Conservation (phyloP, 2,888 invertebrate species). For the Stenoptilia bipunctidactyla region DNA sequence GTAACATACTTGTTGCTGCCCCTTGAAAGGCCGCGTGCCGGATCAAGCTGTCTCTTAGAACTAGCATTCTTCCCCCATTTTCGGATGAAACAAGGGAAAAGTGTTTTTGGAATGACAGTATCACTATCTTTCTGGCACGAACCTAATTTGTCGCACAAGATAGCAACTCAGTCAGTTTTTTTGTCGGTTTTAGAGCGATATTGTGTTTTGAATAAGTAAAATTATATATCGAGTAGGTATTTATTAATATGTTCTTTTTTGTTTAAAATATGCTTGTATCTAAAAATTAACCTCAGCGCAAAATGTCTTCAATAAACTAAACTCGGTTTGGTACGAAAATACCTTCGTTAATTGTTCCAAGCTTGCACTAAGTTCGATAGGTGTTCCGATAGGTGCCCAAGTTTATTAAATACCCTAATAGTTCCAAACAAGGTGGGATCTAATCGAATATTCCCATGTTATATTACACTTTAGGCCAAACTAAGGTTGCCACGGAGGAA, state of each 20-base stretch:
- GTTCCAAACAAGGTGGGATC: not conserved
- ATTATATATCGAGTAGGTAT: too few relatives aligned
- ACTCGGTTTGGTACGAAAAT: too few relatives aligned
- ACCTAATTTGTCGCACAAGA: slow-evolving; percentile 54
- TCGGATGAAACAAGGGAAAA: slow-evolving; percentile 49
- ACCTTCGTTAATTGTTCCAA: too few relatives aligned
- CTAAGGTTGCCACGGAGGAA: too few relatives aligned
- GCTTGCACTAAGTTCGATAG: slow-evolving; percentile 2
- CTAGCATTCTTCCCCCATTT: slow-evolving; percentile 51
- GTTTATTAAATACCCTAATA: not conserved
- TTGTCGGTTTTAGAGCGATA: not conserved
- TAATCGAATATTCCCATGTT: not conserved
- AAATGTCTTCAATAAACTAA: too few relatives aligned
- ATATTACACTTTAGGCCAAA: not conserved
- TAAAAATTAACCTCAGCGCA: too few relatives aligned
- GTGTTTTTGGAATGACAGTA: slow-evolving; percentile 51
- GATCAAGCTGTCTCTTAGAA: slow-evolving; percentile 62
- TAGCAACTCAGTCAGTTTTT: slow-evolving; percentile 32
- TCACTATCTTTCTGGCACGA: slow-evolving; percentile 47
- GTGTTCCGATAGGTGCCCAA: not conserved
- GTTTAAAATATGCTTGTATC: too few relatives aligned
- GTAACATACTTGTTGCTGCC: slow-evolving; percentile 55
- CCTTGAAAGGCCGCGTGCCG: slow-evolving; percentile 39
- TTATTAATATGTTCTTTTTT: too few relatives aligned
- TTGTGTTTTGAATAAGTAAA: too few relatives aligned